Conservation (phyloP, 2,888 invertebrate species). For the Sialis lutaria region DNA sequence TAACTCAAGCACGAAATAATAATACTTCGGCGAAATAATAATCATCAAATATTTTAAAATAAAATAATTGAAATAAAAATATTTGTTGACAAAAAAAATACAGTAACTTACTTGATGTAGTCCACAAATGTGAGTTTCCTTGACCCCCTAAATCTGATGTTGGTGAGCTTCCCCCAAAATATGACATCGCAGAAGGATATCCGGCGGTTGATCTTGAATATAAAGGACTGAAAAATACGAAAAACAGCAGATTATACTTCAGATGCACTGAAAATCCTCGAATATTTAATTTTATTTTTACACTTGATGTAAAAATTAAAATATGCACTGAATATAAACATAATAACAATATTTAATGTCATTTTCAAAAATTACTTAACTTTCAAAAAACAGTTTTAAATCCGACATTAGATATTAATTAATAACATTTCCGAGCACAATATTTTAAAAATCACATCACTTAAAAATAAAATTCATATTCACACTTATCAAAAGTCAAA, state of each 20-base stretch:
- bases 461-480: too few relatives aligned
- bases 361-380: neutral
- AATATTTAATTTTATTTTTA: too few relatives aligned
- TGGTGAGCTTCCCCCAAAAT: neutral
- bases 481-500: too few relatives aligned
- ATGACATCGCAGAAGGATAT: slow-evolving; percentile 1
- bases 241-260: neutral
- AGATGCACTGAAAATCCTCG: too few relatives aligned
- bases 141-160: slow-evolving; percentile 3
- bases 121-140: slow-evolving; percentile 3
- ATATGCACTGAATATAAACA: neutral
- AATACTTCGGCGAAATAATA: neutral
- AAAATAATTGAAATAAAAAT: neutral
- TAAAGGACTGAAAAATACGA: slow-evolving; percentile 1
- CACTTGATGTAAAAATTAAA: too few relatives aligned
- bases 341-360: neutral
- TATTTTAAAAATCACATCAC: too few relatives aligned
- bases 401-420: too few relatives aligned
- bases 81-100: neutral
- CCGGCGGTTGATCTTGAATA: slow-evolving; percentile 1
- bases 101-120: slow-evolving; percentile 2
- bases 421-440: too few relatives aligned
- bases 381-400: too few relatives aligned
- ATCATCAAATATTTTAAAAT: neutral
- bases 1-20: too few relatives aligned